Base-by-base conservation (phyloP, 2,888 invertebrate species). In the Apodemia zela region DNA sequence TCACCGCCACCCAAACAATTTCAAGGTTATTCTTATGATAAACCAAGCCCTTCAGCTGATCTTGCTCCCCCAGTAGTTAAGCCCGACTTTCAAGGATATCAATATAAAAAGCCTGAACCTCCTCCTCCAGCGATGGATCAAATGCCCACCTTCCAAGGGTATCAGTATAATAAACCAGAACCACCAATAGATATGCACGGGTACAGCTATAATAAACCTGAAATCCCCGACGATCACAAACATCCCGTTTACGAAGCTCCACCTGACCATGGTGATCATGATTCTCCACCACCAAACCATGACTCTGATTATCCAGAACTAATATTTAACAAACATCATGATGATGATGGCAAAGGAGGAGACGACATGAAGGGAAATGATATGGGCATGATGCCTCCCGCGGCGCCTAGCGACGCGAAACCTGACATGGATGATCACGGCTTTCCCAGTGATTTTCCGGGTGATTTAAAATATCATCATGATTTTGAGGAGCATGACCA, bases 401-500 rank as follows among this genome's bases (percentile, higher is more conserved):
- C 87, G 2, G 73, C 80, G 18, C 72, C 76, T 2, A 70, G 72
- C 21, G 73, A 79, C 59, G 73, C 74, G 73, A 80, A 79, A 65
- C 82, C 84, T 2, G 84, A 77, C 10, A 65, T 76, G 61, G 83
- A 85, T 49, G 86, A 91, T 62, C 81, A 86, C 59, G 91, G 90
- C 10, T 90, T 89, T 68, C 89, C 89, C 5, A 83, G 85, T 25
- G 89, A 92, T 73, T 86, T 93, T 65, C 89, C 92, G 15, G 85
- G 80, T 33, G 85, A 89, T 72, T 79, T 89, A 61, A 88, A 86
- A 68, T 86, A 81, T 65, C 81, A 85, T 65, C 83, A 86, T 63
- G 84, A 89, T 64, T 89, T 92, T n/a, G 89, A 87, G 47, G 79
- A 87, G 64, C 74, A 79, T 17, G 73, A 79, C 47, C 79, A 87